These are phyloP conservation scores for Athalia rosae DNA, from an alignment of 2,888 invertebrate genomes.

Conservation along the genomic window DNA sequence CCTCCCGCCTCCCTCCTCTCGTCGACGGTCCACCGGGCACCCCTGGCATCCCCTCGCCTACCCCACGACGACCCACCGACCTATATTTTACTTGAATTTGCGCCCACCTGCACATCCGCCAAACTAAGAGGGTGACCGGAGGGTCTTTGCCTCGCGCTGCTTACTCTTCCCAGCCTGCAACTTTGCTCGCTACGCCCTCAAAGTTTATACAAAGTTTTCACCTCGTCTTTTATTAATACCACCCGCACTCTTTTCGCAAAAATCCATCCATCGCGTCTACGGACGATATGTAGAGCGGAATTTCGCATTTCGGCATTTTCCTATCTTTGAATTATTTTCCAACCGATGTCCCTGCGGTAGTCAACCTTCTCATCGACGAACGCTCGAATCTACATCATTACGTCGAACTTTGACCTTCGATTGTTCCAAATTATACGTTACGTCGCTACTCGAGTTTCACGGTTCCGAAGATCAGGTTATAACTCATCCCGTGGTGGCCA, in stretches of 20 bases:
- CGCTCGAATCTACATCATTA: too few species aligned
- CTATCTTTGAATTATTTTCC: too few species aligned
- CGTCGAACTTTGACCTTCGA: not conserved
- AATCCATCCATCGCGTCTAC: too few species aligned
- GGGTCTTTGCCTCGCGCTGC: constrained; percentile 44
- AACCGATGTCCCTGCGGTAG: not conserved
- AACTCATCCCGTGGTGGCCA: not conserved
- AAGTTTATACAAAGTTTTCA: constrained; percentile 24
- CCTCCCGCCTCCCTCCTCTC: constrained; percentile 43
- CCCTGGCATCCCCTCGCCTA: constrained; percentile 47
- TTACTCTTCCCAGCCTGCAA: not conserved
- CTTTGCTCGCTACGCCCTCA: not conserved
- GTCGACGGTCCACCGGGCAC: constrained; percentile 32
- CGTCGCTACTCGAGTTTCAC: too few species aligned
- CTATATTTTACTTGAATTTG: constrained; percentile 48
- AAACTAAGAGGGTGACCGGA: constrained; percentile 41
- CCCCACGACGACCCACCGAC: constrained; percentile 38
- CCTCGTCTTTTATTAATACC: not conserved
- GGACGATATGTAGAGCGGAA: too few species aligned
- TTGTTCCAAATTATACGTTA: not conserved
- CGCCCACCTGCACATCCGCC: constrained; percentile 27
- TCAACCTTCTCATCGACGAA: constrained; percentile 6
- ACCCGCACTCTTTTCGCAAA: not conserved
- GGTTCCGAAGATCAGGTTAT: not conserved
- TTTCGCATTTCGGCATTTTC: too few species aligned